Evolutionary conservation across 2,113 vertebrate species (phyloP).

Genomic region (Sphyrna mokarran): DNA sequence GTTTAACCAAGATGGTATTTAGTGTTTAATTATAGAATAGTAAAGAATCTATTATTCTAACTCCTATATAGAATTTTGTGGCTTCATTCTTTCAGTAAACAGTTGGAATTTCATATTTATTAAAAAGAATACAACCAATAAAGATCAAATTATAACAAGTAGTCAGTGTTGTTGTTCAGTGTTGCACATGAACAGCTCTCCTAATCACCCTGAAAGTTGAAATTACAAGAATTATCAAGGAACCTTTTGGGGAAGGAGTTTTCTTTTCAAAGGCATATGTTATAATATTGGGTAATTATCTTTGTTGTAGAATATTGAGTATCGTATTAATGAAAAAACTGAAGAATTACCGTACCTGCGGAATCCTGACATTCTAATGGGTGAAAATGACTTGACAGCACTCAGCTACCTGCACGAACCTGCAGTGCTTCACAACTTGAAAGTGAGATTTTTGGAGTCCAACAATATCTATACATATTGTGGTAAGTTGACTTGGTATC

Average conservation of each 20-base stretch:
- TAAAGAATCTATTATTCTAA: neutral
- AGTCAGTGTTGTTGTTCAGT: neutral
- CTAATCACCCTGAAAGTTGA: neutral
- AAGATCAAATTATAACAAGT: neutral
- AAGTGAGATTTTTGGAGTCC: constrained; percentile 63
- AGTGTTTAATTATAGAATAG: neutral
- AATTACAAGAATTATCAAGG: neutral
- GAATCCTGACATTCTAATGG: constrained; percentile 63
- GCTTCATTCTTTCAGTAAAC: neutral
- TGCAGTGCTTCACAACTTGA: constrained; percentile 65
- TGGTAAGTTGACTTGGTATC: constrained; percentile 47
- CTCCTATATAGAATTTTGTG: neutral
- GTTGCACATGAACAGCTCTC: neutral
- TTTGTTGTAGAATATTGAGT: neutral
- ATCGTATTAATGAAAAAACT: neutral
- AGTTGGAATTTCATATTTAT: neutral
- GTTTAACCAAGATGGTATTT: neutral
- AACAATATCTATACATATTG: constrained; percentile 70
- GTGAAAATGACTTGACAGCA: constrained; percentile 60
- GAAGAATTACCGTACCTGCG: constrained; percentile 57
- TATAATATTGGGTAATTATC: neutral
- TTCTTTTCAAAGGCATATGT: neutral
- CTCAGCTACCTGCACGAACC: constrained; percentile 69
- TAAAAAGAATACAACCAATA: neutral
- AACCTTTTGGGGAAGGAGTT: neutral